Evolutionary conservation across 2,113 vertebrate genomes (phyloP).

Genomic region (Gopherus flavomarginatus): DNA sequence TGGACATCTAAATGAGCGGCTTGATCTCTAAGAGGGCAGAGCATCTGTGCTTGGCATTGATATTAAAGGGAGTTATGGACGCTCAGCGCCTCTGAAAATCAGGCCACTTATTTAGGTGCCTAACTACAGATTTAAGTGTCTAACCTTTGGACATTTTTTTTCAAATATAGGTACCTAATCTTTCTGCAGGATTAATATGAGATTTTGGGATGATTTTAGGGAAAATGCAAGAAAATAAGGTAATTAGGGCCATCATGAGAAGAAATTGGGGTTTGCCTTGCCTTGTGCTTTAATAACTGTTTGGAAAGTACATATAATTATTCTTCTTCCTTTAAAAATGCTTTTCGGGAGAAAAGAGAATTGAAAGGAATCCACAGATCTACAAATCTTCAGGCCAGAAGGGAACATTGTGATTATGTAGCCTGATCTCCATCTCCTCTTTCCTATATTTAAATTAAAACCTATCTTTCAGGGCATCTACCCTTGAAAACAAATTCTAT

Average conservation of each 20-base stretch:
- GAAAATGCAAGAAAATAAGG: background rate
- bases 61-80: background rate
- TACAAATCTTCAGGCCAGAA: background rate
- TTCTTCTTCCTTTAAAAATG: background rate
- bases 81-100: rapidly evolving
- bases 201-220: background rate
- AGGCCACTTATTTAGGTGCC: background rate
- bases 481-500: background rate
- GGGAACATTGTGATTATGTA: background rate
- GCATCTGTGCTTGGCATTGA: rapidly evolving
- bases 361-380: background rate
- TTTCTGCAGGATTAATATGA: background rate
- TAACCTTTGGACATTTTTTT: background rate
- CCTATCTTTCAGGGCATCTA: background rate
- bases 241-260: background rate
- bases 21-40: background rate
- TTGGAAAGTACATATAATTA: background rate
- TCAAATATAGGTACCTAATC: background rate
- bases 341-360: background rate
- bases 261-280: background rate
- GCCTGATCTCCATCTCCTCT: background rate
- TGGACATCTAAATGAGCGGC: background rate
- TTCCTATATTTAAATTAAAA: background rate
- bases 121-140: background rate
- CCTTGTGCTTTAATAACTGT: background rate